Base-by-base conservation (phyloP, 2,113 vertebrate species). In the Gopherus evgoodei region DNA sequence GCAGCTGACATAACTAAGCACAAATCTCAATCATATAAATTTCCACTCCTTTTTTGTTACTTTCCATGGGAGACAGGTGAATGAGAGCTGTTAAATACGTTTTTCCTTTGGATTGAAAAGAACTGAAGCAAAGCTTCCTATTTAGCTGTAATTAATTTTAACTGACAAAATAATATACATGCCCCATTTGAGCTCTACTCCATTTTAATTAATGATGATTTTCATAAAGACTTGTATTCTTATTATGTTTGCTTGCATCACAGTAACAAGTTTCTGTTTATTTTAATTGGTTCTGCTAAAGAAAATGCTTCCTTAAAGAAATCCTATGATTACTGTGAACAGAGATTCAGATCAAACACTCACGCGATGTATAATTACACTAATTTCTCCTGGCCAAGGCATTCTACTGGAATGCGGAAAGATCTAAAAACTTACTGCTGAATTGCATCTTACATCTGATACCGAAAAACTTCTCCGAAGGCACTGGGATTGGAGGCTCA, bases 61-160 rank as follows among this genome's bases (percentile, higher is more conserved):
- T 22, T 88, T 84, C 35, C 47, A 2, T 25, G 42, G 21, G 16
- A 87, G 27, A 75, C 1, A 84, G 49, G 35, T 81, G 38, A 90
- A 90, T 88, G 19, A 85, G 8, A 83, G 9, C 49, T 8, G 56
- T 83, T 86, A 44, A 21, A 35, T 7, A 12, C n/a, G 17, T 5
- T 79, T 4, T 88, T 27, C 49, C 49, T 69, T 75, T 35, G 5
- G 8, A 81, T 35, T 4, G 1, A 27, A 16, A 78, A 89, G 90
- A 90, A 11, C 14, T 75, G 50, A 83, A 52, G 21, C 82, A 94
- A 86, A 52, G 1, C 21, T 76, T 42, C 2, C 85, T 5, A 52
- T 82, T 89, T 95, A 47, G 52, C 11, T 9, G 24, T 49, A 92
- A 88, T 90, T 56, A 44, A 69, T 12, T 76, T 56, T 69, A 86